These are phyloP conservation scores for Amblyteles armatorius DNA, from an alignment of 2,888 invertebrate genomes.

Conservation along the genomic window DNA sequence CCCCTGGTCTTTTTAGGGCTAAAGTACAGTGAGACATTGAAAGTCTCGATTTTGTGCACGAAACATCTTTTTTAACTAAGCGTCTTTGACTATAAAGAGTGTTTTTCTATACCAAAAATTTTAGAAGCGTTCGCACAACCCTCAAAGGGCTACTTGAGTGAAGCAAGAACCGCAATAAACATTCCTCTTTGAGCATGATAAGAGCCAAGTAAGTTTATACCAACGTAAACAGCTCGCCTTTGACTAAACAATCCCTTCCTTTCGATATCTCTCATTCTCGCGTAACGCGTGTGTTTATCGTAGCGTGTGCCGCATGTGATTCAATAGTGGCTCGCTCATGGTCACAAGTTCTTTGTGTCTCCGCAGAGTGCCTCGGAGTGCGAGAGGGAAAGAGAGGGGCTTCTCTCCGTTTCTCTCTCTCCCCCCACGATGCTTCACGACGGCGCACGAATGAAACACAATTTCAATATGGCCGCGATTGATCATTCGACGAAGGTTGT, in stretches of 20 bases:
- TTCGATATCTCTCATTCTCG: neutral
- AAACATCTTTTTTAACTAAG: too few species aligned
- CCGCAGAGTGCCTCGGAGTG: neutral
- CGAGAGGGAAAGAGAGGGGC: neutral
- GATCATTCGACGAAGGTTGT: constrained; percentile 31
- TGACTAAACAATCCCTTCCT: neutral
- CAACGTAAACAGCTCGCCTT: neutral
- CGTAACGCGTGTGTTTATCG: neutral
- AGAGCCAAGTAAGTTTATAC: neutral
- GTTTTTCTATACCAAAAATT: neutral
- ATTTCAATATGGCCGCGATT: constrained; percentile 60
- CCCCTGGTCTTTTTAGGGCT: too few species aligned
- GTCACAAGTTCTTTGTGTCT: neutral
- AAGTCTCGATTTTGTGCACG: too few species aligned
- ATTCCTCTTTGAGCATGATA: neutral
- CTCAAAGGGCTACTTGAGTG: neutral
- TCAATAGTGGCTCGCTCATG: neutral
- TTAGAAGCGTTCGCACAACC: neutral
- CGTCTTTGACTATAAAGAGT: neutral
- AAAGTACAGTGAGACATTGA: too few species aligned
- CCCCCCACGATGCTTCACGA: constrained; percentile 15
- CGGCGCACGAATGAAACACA: constrained; percentile 17
- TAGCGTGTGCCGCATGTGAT: neutral
- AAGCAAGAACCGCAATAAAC: neutral
- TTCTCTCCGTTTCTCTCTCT: neutral